These are phyloP conservation scores for Agrochola circellaris DNA, from an alignment of 2,888 invertebrate species.

Conservation along the genomic window DNA sequence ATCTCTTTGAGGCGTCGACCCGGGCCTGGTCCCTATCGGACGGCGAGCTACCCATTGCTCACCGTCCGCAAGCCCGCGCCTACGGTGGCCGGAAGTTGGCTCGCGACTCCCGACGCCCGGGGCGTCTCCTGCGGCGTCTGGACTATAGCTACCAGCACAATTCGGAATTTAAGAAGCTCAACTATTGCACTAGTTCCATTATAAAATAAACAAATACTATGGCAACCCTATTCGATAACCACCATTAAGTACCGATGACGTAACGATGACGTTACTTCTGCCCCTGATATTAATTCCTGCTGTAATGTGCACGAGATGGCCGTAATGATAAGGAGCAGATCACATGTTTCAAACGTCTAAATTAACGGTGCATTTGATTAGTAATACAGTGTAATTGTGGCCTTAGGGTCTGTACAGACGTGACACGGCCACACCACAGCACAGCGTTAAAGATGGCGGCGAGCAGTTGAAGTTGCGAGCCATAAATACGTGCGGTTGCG, in stretches of 20 bases:
- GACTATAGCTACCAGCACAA: conserved; percentile 49
- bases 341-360: conserved; percentile 53
- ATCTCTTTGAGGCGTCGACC: too few relatives aligned
- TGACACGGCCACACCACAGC: background rate
- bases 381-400: conserved; percentile 53
- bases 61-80: too few relatives aligned
- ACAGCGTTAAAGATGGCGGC: too few relatives aligned
- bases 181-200: too few relatives aligned
- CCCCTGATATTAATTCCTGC: conserved; percentile 45
- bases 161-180: too few relatives aligned
- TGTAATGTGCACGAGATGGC: conserved; percentile 44
- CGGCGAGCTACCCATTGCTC: too few relatives aligned
- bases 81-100: too few relatives aligned
- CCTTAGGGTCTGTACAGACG: conserved; percentile 16
- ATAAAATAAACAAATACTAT: background rate
- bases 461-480: background rate
- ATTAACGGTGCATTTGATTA: conserved; percentile 63
- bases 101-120: too few relatives aligned
- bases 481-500: background rate
- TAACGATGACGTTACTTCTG: conserved; percentile 45
- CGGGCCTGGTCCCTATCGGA: too few relatives aligned
- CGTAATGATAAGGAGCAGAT: conserved; percentile 52
- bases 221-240: conserved; percentile 20
- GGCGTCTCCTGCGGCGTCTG: too few relatives aligned
- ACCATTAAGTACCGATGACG: conserved; percentile 41